A percentile compares a stretch with the other conserved stretches of the same genome.
These are phyloP conservation scores for Tyria jacobaeae DNA, from an alignment of 2,888 invertebrate species.

Conservation along the genomic window DNA sequence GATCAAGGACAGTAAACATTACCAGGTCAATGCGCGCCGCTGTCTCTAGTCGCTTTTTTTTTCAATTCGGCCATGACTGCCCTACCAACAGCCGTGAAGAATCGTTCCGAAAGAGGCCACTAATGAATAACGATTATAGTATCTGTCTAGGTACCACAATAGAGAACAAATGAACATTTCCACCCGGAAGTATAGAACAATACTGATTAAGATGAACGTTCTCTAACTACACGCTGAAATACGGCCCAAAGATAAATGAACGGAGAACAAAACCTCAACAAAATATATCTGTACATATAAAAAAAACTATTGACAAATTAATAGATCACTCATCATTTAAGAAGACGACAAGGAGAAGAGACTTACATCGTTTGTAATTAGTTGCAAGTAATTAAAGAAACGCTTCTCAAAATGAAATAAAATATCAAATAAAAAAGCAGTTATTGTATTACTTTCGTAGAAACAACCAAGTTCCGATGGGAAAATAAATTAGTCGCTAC, in stretches of 20 bases:
- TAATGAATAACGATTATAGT: conserved; percentile 49
- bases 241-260: conserved; percentile 19
- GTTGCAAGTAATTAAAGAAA: conserved; percentile 35
- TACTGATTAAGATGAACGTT: conserved; percentile 17
- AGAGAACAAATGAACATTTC: conserved; percentile 31
- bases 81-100: conserved; percentile 66
- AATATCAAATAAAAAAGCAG: conserved; percentile 33
- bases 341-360: no score
- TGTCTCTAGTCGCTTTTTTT: conserved; percentile 76
- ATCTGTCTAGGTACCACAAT: conserved; percentile 31
- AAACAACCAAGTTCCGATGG: conserved; percentile 40
- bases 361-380: conserved; percentile 32
- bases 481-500: conserved; percentile 46
- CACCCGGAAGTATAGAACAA: conserved; percentile 42
- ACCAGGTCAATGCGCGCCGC: conserved; percentile 82
- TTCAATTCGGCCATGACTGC: conserved; percentile 71
- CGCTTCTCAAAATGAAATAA: conserved; percentile 31
- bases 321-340: conserved; percentile 26
- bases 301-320: conserved; percentile 26
- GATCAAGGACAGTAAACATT: conserved; percentile 85
- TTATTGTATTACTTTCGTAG: conserved; percentile 40
- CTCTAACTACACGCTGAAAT: conserved; percentile 16
- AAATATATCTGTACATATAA: conserved; percentile 13
- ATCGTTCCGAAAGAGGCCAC: conserved; percentile 62
- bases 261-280: conserved; percentile 13